Conservation (phyloP, 2,797 vertebrate genomes). For the Rhadinocentrus ornatus region DNA sequence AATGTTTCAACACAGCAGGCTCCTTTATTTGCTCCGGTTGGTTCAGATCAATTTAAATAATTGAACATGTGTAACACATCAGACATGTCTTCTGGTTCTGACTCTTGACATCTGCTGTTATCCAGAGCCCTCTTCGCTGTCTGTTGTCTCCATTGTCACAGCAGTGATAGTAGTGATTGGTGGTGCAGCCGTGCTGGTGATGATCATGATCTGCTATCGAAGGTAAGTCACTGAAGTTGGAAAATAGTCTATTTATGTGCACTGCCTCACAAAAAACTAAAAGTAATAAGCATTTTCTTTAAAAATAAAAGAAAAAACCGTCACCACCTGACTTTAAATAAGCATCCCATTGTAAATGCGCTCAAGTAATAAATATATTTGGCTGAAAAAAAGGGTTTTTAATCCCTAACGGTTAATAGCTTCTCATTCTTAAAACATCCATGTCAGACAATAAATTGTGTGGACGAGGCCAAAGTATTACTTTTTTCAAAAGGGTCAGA, state of each 20-base stretch:
- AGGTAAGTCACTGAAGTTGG: constrained; percentile 57
- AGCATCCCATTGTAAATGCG: too few relatives aligned
- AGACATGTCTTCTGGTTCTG: neutral
- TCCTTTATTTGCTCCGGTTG: constrained; percentile 82
- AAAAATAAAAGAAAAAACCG: neutral
- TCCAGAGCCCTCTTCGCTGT: constrained; percentile 65
- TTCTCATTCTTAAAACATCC: too few relatives aligned
- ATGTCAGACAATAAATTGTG: too few relatives aligned
- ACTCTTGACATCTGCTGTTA: neutral
- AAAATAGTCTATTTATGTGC: neutral
- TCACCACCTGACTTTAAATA: too few relatives aligned
- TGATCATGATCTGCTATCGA: constrained; percentile 73
- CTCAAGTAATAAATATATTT: too few relatives aligned
- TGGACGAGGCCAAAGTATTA: too few relatives aligned
- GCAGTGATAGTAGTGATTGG: constrained; percentile 70
- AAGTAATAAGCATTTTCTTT: neutral
- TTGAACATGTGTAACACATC: neutral
- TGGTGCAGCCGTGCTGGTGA: constrained; percentile 58
- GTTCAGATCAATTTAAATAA: constrained; percentile 5
- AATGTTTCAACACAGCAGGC: constrained; percentile 80
- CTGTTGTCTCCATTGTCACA: constrained; percentile 60
- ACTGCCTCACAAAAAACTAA: neutral
- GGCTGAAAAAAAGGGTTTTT: too few relatives aligned
- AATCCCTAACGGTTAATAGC: too few relatives aligned
- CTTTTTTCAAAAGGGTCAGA: neutral